These are phyloP conservation scores for Thripadectes ignobilis DNA, from an alignment of 2,797 vertebrate species.

Conservation along the genomic window DNA sequence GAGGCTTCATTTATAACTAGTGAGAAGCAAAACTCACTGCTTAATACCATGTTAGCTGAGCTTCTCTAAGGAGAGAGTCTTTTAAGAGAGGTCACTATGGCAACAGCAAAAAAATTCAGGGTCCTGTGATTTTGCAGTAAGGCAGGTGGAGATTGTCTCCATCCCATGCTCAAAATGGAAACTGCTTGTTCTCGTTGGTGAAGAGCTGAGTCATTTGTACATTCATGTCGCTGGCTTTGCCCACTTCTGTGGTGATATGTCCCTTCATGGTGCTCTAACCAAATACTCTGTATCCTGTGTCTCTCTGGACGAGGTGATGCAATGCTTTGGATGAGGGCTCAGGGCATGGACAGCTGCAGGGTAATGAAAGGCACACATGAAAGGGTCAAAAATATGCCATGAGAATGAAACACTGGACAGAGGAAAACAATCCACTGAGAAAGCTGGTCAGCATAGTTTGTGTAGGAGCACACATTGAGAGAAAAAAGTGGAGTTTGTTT, in stretches of 20 bases:
- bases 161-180: not conserved
- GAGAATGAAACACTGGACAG: not conserved
- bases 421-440: not conserved
- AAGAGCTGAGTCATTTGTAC: conserved; percentile 13
- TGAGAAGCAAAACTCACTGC: not conserved
- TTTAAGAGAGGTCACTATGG: conserved; percentile 44
- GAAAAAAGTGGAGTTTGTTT: not conserved
- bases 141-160: not conserved
- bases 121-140: not conserved
- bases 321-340: not conserved
- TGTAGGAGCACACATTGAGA: not conserved
- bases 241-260: not conserved
- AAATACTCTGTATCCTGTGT: not conserved
- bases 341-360: not conserved
- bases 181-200: not conserved
- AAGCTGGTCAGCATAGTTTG: not conserved
- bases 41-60: not conserved
- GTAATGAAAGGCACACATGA: not conserved
- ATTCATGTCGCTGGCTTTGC: not conserved
- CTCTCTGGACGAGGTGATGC: not conserved
- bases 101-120: conserved; percentile 13
- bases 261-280: not conserved
- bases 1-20: not conserved
- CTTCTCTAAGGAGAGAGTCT: not conserved
- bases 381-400: not conserved